Evolutionary conservation across 1,140 invertebrate species (phyloP), one percentile per base, ranked within the genome.

Genomic region (Heliconius hewitsoni): DNA sequence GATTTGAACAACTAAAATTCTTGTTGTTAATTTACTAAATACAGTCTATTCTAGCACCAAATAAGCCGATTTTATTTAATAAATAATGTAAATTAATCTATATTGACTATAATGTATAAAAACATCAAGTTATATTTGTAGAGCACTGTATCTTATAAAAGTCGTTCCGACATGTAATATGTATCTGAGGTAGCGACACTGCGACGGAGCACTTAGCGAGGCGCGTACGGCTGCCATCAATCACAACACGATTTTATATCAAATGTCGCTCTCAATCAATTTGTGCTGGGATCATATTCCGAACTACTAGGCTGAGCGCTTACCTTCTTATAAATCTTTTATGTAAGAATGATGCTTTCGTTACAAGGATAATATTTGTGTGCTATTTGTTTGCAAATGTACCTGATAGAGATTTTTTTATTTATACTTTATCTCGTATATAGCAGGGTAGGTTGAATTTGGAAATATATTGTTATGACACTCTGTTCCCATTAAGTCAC

Each of bases 251-350:
- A 92, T 94, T 93, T 93, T 93, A 94, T 94, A 94, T 94, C 93
- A 94, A 94, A 93, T 94, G 93, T 93, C 93, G 90, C 91, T 93
- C 89, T 94, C 93, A 93, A 94, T 93, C 93, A 94, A 94, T 94
- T 94, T 94, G 91, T 92, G 90, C 87, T 82, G 79, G 87, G 90
- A 92, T 93, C 91, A 91, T 90, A 85, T 94, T 94, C 86, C 91
- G 80, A 81, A 86, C 85, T 83, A 85, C 85, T 83, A 82, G 80
- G 84, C 77, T 83, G 84, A 87, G 83, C 85, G 84, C 77, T 83
- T 84, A 87, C 84, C 86, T 88, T 78, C 85, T 86, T 84, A 84
- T 82, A 85, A 82, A 83, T 86, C 82, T 86, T 83, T 85, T 82
- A 85, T 82, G 76, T 82, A 74, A 71, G 76, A 66, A 77, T 74